These are phyloP conservation scores for Carapus acus DNA, from an alignment of 2,797 vertebrate species.

Conservation along the genomic window DNA sequence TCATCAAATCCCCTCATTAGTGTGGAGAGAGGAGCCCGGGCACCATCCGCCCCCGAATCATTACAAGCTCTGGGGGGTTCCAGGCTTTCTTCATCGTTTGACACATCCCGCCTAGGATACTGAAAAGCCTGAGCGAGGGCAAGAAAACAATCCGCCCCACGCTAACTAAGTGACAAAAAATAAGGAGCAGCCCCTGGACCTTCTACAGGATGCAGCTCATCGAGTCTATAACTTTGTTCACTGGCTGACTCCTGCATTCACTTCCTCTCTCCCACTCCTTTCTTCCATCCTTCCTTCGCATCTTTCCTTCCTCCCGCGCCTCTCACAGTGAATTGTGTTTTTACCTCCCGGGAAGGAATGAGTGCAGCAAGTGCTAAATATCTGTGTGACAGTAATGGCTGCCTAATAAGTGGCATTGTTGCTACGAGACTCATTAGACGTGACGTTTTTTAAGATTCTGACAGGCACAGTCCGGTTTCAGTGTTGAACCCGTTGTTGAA, in stretches of 20 bases:
- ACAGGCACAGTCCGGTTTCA: constrained; percentile 33
- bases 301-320: too few relatives aligned
- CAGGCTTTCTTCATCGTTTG: not conserved
- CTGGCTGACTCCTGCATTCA: constrained; percentile 15
- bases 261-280: constrained; percentile 9
- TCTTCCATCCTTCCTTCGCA: too few relatives aligned
- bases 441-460: constrained; percentile 28
- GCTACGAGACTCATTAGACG: constrained; percentile 37
- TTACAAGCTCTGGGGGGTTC: not conserved
- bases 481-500: constrained; percentile 29
- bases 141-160: too few relatives aligned
- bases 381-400: constrained; percentile 14
- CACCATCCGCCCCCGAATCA: not conserved
- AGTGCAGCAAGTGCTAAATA: constrained; percentile 25
- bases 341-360: constrained; percentile 21
- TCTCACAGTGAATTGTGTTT: constrained; percentile 38
- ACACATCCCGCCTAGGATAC: not conserved
- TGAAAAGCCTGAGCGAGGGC: not conserved
- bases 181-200: not conserved
- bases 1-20: not conserved
- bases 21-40: not conserved
- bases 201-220: not conserved
- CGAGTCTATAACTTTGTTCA: constrained; percentile 13
- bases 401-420: constrained; percentile 47
- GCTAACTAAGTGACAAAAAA: not conserved